These are phyloP conservation scores for Trichogramma evanescens DNA, from an alignment of 2,888 invertebrate genomes.

Conservation along the genomic window DNA sequence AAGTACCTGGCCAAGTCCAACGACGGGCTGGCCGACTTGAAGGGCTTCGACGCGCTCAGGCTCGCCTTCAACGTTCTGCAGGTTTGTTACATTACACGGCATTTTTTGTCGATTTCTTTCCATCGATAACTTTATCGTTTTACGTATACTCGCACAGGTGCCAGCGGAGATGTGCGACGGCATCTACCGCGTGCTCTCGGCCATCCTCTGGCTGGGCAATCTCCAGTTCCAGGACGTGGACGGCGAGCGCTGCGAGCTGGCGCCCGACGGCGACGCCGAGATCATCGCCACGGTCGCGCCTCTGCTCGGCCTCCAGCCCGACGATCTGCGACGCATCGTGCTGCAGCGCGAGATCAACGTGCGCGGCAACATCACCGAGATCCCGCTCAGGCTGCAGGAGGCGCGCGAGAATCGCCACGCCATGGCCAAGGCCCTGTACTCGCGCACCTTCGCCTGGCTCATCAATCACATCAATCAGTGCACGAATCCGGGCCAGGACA, in stretches of 20 bases:
- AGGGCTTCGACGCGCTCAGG: slow-evolving; percentile 74
- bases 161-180: slow-evolving; percentile 81
- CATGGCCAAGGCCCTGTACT: slow-evolving; percentile 87
- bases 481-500: slow-evolving; percentile 80
- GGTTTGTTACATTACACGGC: slow-evolving; percentile 22
- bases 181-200: slow-evolving; percentile 79
- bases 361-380: slow-evolving; percentile 86
- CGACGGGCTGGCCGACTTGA: slow-evolving; percentile 60
- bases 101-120: background rate
- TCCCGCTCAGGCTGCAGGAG: slow-evolving; percentile 81
- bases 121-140: background rate
- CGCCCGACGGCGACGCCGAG: slow-evolving; percentile 58
- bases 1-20: slow-evolving; percentile 78
- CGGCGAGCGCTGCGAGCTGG: slow-evolving; percentile 75
- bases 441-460: slow-evolving; percentile 85
- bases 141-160: slow-evolving; percentile 55
- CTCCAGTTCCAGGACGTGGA: slow-evolving; percentile 79
- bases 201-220: slow-evolving; percentile 87
- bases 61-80: slow-evolving; percentile 84
- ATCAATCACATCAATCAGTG: slow-evolving; percentile 88
- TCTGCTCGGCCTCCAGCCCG: slow-evolving; percentile 67
- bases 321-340: slow-evolving; percentile 70
- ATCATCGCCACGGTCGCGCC: slow-evolving; percentile 67
- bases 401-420: slow-evolving; percentile 87
- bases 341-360: slow-evolving; percentile 81